Conservation (phyloP, 2,797 vertebrate species). For the Muraenolepis orangiensis region DNA sequence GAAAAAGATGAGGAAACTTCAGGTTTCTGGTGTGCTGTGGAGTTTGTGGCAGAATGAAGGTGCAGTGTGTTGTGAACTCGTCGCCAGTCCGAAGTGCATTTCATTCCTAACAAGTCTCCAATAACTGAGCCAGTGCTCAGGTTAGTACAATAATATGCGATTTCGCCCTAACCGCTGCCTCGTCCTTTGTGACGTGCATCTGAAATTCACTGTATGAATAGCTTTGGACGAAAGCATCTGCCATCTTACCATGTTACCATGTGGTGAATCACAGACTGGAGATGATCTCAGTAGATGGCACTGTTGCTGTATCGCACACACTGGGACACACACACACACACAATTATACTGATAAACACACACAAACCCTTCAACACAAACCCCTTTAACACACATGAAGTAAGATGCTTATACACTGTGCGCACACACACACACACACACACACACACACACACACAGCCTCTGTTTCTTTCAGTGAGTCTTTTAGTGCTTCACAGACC, state of each 20-base stretch:
- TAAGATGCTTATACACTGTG: slow-evolving; percentile 7
- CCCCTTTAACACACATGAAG: slow-evolving; percentile 17
- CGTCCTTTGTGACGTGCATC: too few species aligned
- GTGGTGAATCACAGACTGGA: not conserved
- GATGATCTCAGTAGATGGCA: slow-evolving; percentile 62
- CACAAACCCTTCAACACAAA: slow-evolving; percentile 4
- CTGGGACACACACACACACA: slow-evolving; percentile 8
- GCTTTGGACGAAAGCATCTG: too few species aligned
- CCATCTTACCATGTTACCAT: too few species aligned
- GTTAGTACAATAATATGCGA: too few species aligned
- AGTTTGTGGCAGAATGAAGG: not conserved
- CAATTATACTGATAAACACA: slow-evolving; percentile 9
- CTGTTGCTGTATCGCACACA: slow-evolving; percentile 51
- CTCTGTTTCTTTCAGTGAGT: slow-evolving; percentile 17
- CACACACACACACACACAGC: slow-evolving; percentile 15
- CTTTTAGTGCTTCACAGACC: slow-evolving; percentile 4
- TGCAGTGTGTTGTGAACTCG: too few species aligned
- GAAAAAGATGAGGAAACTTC: not conserved
- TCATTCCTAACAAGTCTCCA: too few species aligned
- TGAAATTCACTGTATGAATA: too few species aligned
- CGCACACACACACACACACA: slow-evolving; percentile 32
- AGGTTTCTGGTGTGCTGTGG: not conserved
- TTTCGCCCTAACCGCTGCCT: too few species aligned
- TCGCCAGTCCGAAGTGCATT: too few species aligned
- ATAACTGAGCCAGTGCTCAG: too few species aligned